Percentiles rank a stretch among this genome's conserved stretches.
phyloP scores from a whole-genome alignment of 2,113 vertebrate species.

The Hemicordylus capensis region DNA sequence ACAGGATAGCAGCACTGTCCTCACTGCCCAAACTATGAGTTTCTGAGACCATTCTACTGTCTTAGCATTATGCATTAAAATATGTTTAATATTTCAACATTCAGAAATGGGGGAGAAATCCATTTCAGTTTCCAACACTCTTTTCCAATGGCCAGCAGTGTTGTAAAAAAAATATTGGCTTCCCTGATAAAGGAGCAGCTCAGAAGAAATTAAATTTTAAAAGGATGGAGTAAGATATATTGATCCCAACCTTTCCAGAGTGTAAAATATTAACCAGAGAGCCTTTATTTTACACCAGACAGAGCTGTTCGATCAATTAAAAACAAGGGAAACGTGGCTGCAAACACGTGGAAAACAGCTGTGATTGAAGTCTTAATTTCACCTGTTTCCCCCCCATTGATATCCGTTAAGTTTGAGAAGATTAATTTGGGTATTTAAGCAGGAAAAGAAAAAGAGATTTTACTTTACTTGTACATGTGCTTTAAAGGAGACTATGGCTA shows the following conservation, averaged over 20 bases:
- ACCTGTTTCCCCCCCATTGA: not conserved
- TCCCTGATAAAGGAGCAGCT: slow-evolving; percentile 27
- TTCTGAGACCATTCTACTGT: not conserved
- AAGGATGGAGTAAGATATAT: slow-evolving; percentile 11
- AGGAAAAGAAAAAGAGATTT: slow-evolving; percentile 11
- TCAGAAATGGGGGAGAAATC: slow-evolving; percentile 13
- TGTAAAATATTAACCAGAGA: slow-evolving; percentile 51
- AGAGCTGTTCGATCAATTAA: slow-evolving; percentile 30
- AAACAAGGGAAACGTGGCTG: slow-evolving; percentile 17
- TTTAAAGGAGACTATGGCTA: not conserved
- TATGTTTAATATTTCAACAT: slow-evolving; percentile 12
- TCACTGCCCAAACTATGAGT: not conserved
- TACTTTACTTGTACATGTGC: slow-evolving; percentile 17
- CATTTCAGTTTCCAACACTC: not conserved
- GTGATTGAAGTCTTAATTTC: slow-evolving; percentile 19
- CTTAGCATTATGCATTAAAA: slow-evolving; percentile 36
- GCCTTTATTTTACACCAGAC: slow-evolving; percentile 36
- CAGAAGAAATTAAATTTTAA: slow-evolving; percentile 33
- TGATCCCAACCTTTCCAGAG: slow-evolving; percentile 50
- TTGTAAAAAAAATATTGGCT: slow-evolving; percentile 27
- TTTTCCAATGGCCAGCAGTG: slow-evolving; percentile 15
- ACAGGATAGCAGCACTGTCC: not conserved
- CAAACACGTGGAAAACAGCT: slow-evolving; percentile 38
- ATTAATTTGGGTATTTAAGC: slow-evolving; percentile 32
- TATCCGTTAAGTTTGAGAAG: slow-evolving; percentile 27